Evolutionary conservation across 2,888 invertebrate genomes (phyloP).

Genomic region (Harpalus rufipes): DNA sequence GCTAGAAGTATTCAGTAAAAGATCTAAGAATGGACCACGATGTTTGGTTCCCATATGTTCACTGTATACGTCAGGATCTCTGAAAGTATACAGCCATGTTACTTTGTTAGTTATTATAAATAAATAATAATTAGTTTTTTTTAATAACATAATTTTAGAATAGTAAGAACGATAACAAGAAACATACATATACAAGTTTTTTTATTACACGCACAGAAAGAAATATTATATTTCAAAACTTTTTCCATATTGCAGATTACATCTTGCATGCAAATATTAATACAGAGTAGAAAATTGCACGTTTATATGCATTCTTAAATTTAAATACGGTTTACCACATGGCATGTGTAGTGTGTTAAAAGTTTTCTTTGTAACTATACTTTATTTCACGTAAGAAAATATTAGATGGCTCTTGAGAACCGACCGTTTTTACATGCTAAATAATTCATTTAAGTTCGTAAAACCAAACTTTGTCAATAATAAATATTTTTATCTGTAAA

Average conservation of each 20-base stretch:
- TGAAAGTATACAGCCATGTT: slow-evolving; percentile 43
- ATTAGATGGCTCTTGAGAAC: too few relatives aligned
- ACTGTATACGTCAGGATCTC: slow-evolving; percentile 43
- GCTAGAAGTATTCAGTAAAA: slow-evolving; percentile 40
- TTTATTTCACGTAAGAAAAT: too few relatives aligned
- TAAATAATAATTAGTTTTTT: slow-evolving; percentile 17
- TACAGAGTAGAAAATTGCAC: slow-evolving; percentile 37
- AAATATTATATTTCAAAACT: slow-evolving; percentile 46
- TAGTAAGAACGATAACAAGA: slow-evolving; percentile 29
- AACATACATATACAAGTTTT: slow-evolving; percentile 19
- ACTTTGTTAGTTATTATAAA: not conserved
- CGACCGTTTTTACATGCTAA: too few relatives aligned
- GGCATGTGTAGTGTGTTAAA: not conserved
- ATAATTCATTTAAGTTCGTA: too few relatives aligned
- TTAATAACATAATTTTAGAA: slow-evolving; percentile 19
- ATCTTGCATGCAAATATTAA: slow-evolving; percentile 44
- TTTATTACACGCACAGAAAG: slow-evolving; percentile 37
- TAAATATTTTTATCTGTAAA: too few relatives aligned
- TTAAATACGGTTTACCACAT: slow-evolving; percentile 12
- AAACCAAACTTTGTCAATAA: too few relatives aligned
- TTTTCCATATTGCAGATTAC: slow-evolving; percentile 11
- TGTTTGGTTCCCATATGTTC: slow-evolving; percentile 40
- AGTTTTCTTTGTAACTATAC: not conserved
- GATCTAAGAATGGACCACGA: slow-evolving; percentile 50
- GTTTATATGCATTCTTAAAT: slow-evolving; percentile 39